Conservation (phyloP, 1,140 invertebrate species). For the Littorina saxatilis region DNA sequence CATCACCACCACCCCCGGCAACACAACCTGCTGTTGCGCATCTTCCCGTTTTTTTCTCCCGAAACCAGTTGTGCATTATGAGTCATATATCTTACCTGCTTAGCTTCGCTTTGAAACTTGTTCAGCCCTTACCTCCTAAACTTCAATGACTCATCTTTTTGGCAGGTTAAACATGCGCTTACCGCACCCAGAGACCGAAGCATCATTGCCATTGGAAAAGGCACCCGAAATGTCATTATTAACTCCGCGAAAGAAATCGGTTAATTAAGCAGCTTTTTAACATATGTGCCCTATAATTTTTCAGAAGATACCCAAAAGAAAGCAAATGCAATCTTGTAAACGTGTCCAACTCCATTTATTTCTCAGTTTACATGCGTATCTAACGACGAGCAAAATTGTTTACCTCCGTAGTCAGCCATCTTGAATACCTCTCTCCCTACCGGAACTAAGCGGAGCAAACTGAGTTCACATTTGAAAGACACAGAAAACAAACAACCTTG, state of each 20-base stretch:
- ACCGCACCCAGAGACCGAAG: no score
- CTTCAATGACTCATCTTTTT: not conserved
- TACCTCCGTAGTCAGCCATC: constrained; percentile 54
- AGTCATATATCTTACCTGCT: not conserved
- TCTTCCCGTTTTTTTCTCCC: not conserved
- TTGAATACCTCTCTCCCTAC: constrained; percentile 36
- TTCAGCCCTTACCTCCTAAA: not conserved
- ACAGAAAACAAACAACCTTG: no score
- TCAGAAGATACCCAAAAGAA: no score
- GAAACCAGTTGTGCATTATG: not conserved
- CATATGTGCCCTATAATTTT: no score
- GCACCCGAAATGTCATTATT: no score
- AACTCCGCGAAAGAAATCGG: no score
- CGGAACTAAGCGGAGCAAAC: not conserved
- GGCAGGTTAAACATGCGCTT: no score
- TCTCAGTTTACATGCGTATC: constrained; percentile 18
- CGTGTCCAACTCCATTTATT: not conserved
- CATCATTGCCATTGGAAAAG: no score
- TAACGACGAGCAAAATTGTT: constrained; percentile 50
- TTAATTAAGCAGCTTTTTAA: no score
- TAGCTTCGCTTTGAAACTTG: no score
- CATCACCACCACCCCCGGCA: no score
- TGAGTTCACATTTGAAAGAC: not conserved
- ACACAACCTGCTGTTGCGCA: not conserved
- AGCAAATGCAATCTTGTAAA: no score